phyloP scores from a whole-genome alignment of 2,888 invertebrate species.

The Scaptomyza caliginosa region DNA sequence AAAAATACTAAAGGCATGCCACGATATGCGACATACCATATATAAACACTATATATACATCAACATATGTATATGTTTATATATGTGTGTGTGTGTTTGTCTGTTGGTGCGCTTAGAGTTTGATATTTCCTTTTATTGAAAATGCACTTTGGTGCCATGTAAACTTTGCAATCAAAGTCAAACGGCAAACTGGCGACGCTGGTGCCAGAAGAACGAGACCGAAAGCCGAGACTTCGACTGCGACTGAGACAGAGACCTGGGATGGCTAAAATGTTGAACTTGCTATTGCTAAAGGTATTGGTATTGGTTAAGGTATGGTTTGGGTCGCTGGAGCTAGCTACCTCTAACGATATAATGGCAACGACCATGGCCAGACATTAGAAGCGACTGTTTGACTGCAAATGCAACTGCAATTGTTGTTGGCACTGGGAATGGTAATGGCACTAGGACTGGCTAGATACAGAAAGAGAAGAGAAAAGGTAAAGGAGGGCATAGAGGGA shows the following conservation, averaged over 20 bases:
- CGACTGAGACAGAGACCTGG: constrained; percentile 5
- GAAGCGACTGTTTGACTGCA: constrained; percentile 50
- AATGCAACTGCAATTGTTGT: constrained; percentile 40
- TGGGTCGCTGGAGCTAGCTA: constrained; percentile 20
- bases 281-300: constrained; percentile 18
- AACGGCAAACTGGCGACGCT: constrained; percentile 56
- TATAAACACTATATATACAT: constrained; percentile 43
- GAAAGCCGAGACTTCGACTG: constrained; percentile 10
- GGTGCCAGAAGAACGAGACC: constrained; percentile 48
- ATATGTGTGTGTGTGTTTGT: constrained; percentile 29
- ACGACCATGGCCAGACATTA: constrained; percentile 75
- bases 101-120: constrained; percentile 51
- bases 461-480: neutral
- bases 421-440: constrained; percentile 16
- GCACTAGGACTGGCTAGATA: neutral
- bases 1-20: constrained; percentile 69
- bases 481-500: neutral
- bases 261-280: constrained; percentile 36
- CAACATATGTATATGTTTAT: constrained; percentile 15
- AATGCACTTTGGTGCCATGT: constrained; percentile 81
- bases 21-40: constrained; percentile 36
- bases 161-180: constrained; percentile 81
- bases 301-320: constrained; percentile 10
- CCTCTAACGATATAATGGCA: constrained; percentile 78
- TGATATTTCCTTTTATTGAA: constrained; percentile 80